Conservation (phyloP, 2,888 invertebrate species). For the Trichopria drosophilae region DNA sequence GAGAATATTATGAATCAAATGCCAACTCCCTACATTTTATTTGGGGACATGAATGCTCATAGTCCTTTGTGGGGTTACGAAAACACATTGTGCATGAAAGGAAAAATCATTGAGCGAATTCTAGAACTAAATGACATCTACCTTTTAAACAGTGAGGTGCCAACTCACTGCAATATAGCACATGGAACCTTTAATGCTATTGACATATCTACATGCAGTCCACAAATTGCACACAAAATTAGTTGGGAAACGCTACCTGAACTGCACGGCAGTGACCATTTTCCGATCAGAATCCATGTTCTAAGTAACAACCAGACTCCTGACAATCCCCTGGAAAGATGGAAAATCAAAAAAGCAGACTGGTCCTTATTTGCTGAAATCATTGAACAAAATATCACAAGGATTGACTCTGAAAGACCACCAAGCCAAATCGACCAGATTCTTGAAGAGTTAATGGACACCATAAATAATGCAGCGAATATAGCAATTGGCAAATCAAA, state of each 20-base stretch:
- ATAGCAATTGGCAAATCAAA: slow-evolving; percentile 18
- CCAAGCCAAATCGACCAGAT: slow-evolving; percentile 8
- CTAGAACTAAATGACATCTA: slow-evolving; percentile 25
- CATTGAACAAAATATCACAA: neutral
- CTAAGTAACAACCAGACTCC: neutral
- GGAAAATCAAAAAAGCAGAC: slow-evolving; percentile 27
- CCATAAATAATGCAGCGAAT: slow-evolving; percentile 20
- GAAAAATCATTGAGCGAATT: slow-evolving; percentile 29
- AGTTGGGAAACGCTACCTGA: slow-evolving; percentile 13
- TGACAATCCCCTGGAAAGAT: slow-evolving; percentile 6
- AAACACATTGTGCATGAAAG: slow-evolving; percentile 20
- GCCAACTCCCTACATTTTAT: neutral
- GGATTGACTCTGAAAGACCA: neutral
- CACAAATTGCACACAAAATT: slow-evolving; percentile 7
- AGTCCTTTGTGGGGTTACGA: neutral
- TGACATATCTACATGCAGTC: slow-evolving; percentile 20
- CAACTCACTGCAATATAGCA: slow-evolving; percentile 29
- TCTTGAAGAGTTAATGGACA: neutral
- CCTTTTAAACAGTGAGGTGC: slow-evolving; percentile 16
- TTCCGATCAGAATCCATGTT: slow-evolving; percentile 18
- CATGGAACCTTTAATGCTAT: slow-evolving; percentile 20
- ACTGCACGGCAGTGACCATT: slow-evolving; percentile 28
- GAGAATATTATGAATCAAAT: neutral
- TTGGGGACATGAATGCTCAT: neutral
- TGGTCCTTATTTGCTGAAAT: slow-evolving; percentile 19